These are phyloP conservation scores for Pedetes capensis DNA, from an alignment of 2,113 vertebrate genomes.

Conservation along the genomic window DNA sequence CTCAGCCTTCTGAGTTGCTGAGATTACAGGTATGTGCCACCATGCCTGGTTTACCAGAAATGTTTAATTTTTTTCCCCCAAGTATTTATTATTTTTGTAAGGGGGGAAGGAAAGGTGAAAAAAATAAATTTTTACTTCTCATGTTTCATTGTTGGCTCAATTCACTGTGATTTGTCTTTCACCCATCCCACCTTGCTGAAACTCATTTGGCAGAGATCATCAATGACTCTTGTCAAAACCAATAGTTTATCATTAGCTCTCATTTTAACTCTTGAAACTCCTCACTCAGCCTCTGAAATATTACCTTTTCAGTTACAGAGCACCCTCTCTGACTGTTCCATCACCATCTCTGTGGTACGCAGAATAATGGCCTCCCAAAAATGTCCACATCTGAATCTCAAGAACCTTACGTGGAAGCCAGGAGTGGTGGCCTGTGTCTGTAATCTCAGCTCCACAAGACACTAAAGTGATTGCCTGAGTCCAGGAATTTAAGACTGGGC, in stretches of 20 bases:
- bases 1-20: no score
- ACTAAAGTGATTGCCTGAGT: no score
- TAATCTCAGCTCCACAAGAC: background rate
- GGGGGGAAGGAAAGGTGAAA: background rate
- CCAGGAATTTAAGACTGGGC: background rate
- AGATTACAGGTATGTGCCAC: no score
- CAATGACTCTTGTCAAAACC: constrained; percentile 40
- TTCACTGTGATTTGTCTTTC: constrained; percentile 21
- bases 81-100: constrained; percentile 16
- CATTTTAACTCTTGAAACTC: constrained; percentile 29
- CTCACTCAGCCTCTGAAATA: constrained; percentile 15
- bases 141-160: constrained; percentile 7
- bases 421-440: background rate
- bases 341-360: background rate
- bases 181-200: background rate
- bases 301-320: background rate
- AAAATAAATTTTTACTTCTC: constrained; percentile 1
- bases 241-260: constrained; percentile 34
- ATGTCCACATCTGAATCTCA: background rate
- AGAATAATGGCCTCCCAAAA: background rate
- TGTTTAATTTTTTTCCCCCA: background rate
- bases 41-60: no score
- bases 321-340: background rate
- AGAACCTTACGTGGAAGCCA: background rate
- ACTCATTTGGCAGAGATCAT: background rate